Percentiles rank a stretch among this genome's conserved stretches.
phyloP scores from a whole-genome alignment of 35 echinoderm and acorn worm genomes.

The Hemicentrotus pulcherrimus region DNA sequence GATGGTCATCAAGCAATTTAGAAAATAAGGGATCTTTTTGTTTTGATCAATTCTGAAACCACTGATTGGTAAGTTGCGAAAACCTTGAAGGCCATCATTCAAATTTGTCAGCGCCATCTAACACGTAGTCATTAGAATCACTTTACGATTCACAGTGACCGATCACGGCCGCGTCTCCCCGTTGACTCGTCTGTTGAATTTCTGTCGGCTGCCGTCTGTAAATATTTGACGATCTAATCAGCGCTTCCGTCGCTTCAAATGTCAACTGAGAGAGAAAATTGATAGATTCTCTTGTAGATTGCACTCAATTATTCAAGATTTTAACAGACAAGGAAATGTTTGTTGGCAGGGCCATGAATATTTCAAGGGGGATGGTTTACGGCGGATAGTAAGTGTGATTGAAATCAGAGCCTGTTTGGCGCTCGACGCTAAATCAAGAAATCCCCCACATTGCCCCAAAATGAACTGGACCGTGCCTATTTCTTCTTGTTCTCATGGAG shows the following conservation, averaged over 20 bases:
- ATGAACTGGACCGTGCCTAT: too few species aligned
- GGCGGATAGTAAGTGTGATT: background rate
- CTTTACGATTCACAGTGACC: background rate
- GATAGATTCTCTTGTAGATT: slow-evolving; percentile 12
- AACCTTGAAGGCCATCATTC: background rate
- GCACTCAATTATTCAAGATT: slow-evolving; percentile 4
- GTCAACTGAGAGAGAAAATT: background rate
- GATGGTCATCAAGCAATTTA: too few species aligned
- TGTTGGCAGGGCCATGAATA: background rate
- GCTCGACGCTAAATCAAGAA: background rate
- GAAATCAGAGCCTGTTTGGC: background rate
- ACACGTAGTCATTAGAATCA: background rate
- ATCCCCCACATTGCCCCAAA: too few species aligned
- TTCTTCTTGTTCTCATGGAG: too few species aligned
- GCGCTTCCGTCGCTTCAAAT: background rate
- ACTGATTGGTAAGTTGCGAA: background rate
- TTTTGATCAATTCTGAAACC: too few species aligned
- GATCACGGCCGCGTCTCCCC: background rate
- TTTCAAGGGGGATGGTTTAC: background rate
- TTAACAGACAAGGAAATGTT: background rate
- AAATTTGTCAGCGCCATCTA: background rate
- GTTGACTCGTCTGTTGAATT: background rate
- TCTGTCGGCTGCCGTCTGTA: background rate
- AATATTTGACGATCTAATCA: background rate
- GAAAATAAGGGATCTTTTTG: too few species aligned